Conservation (phyloP, 2,113 vertebrate genomes). For the Oncorhynchus masou region DNA sequence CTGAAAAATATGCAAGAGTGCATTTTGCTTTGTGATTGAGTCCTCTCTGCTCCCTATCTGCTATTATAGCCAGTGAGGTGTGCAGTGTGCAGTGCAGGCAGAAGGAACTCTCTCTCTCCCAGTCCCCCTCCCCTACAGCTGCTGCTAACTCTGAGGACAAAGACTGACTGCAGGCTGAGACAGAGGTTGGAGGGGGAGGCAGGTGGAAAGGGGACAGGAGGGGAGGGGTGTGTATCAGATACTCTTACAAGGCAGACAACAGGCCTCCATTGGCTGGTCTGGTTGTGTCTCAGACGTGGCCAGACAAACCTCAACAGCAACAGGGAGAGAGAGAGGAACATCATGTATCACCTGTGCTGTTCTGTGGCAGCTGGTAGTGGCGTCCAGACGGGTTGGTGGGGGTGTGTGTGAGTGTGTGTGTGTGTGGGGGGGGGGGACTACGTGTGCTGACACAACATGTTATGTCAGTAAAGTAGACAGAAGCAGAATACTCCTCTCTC, state of each 20-base stretch:
- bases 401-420: background rate
- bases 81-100: conserved; percentile 1
- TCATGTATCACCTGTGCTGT: conserved; percentile 23
- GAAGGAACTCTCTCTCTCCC: background rate
- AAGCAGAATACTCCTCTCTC: background rate
- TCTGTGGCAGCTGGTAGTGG: conserved; percentile 17
- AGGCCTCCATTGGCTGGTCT: background rate
- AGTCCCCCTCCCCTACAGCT: background rate
- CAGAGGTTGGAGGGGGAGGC: background rate
- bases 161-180: background rate
- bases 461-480: conserved; percentile 21
- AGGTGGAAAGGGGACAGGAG: background rate
- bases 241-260: background rate
- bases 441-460: conserved; percentile 22
- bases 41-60: background rate
- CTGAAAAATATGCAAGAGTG: background rate
- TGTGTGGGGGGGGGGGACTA: background rate
- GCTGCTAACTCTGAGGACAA: conserved; percentile 7
- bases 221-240: background rate
- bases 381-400: background rate
- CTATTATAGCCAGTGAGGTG: conserved; percentile 4
- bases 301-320: conserved; percentile 12
- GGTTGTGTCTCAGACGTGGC: background rate
- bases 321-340: conserved; percentile 6
- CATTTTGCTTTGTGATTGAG: background rate